Evolutionary conservation across 2,113 vertebrate species (phyloP).

Genomic region (Hydrochoerus hydrochaeris): DNA sequence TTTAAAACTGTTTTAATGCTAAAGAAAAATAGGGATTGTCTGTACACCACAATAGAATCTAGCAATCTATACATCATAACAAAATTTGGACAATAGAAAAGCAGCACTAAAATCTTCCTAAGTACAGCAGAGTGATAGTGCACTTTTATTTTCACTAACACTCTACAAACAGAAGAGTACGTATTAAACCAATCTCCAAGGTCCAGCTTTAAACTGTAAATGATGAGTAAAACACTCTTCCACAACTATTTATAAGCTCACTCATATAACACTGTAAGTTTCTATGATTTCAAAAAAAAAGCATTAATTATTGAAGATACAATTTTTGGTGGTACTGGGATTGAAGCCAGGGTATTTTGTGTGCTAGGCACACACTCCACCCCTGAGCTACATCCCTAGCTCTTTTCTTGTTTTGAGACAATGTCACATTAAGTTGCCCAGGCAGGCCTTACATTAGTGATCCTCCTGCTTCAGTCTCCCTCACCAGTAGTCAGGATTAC

Average conservation of each 20-base stretch:
- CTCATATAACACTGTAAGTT: not conserved
- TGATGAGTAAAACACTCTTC: constrained; percentile 26
- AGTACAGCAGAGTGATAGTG: not conserved
- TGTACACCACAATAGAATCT: not conserved
- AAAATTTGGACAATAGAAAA: not conserved
- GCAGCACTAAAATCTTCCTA: not conserved
- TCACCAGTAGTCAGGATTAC: not conserved
- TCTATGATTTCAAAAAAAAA: not conserved
- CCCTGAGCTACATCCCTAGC: too few relatives aligned
- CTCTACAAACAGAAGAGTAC: not conserved
- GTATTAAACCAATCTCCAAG: not conserved
- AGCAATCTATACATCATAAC: not conserved
- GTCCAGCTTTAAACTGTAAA: not conserved
- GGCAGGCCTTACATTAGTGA: not conserved
- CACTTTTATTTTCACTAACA: not conserved
- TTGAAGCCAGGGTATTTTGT: not conserved
- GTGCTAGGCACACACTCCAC: not conserved
- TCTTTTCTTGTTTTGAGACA: not conserved
- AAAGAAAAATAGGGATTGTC: not conserved
- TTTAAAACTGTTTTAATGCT: not conserved
- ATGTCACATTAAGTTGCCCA: not conserved
- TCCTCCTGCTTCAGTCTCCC: not conserved
- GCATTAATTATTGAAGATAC: not conserved
- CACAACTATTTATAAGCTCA: not conserved
- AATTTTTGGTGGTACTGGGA: not conserved